phyloP scores from a whole-genome alignment of 1,140 invertebrate species.

The Drosophila micromelanica region DNA sequence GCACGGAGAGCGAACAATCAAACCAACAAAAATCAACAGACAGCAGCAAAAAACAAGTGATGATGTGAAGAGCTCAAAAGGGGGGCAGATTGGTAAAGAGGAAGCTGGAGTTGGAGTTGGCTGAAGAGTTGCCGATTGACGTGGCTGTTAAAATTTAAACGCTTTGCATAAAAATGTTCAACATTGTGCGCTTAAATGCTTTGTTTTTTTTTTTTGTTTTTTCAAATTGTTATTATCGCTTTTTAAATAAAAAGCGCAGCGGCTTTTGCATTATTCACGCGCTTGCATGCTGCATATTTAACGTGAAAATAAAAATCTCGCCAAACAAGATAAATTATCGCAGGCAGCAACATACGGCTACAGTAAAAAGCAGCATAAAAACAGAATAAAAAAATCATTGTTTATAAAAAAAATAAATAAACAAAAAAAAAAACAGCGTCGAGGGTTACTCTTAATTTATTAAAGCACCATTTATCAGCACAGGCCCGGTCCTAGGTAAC shows the following conservation, averaged over 20 bases:
- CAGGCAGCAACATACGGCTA: conserved; percentile 32
- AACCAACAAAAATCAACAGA: conserved; percentile 46
- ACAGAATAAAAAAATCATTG: conserved; percentile 38
- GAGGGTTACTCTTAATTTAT: conserved; percentile 77
- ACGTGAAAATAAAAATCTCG: conserved; percentile 77
- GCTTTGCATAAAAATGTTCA: conserved; percentile 62
- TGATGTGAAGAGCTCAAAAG: conserved; percentile 69
- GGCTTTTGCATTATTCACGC: conserved; percentile 73
- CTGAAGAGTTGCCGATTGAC: conserved; percentile 46
- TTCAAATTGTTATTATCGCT: conserved; percentile 79
- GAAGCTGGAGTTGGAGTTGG: conserved; percentile 3
- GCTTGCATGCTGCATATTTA: conserved; percentile 76
- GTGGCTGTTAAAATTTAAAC: conserved; percentile 73
- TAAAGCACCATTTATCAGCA: conserved; percentile 78
- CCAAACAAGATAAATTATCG: conserved; percentile 82
- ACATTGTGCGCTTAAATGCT: conserved; percentile 39
- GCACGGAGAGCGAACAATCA: conserved; percentile 19
- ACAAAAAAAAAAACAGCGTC: conserved; percentile 16
- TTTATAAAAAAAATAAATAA: conserved; percentile 13
- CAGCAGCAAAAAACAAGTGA: conserved; percentile 46
- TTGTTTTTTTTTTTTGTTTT: conserved; percentile 51
- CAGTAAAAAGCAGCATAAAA: conserved; percentile 39
- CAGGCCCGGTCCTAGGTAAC: conserved; percentile 15
- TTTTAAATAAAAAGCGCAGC: conserved; percentile 75
- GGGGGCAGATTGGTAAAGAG: neutral